Conservation (phyloP, 2,113 vertebrate genomes). For the Mellivora capensis region DNA sequence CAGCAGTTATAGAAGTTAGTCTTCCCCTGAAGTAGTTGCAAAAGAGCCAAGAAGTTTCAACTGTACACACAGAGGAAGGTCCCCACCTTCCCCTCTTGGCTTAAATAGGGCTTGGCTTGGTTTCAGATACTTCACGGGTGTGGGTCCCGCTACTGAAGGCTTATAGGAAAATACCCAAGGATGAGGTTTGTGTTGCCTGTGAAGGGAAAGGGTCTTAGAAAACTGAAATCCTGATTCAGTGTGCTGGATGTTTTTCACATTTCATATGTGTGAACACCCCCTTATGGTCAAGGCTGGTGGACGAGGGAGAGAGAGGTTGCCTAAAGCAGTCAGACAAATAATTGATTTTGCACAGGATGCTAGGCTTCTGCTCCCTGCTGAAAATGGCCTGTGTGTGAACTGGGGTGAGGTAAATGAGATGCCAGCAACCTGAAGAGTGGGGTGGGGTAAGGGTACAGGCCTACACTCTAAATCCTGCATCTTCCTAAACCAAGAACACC, state of each 20-base stretch:
- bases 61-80: background rate
- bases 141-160: background rate
- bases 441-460: background rate
- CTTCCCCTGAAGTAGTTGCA: background rate
- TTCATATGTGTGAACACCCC: background rate
- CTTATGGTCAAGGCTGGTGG: background rate
- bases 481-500: background rate
- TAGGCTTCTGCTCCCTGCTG: background rate
- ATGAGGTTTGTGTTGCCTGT: background rate
- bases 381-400: background rate
- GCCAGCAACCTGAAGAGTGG: background rate
- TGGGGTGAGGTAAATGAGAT: background rate
- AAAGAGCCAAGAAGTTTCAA: background rate
- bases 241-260: background rate
- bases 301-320: background rate
- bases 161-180: background rate
- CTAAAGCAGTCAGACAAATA: slow-evolving; percentile 5
- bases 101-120: background rate
- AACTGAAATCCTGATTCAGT: background rate
- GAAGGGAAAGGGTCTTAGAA: background rate
- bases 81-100: background rate
- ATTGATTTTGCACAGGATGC: background rate
- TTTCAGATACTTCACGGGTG: background rate
- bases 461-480: background rate
- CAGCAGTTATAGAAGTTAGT: background rate